A percentile compares a stretch with the other conserved stretches of the same genome.
Conservation (phyloP, 2,797 vertebrate genomes). For the Acanthurus lineatus region DNA sequence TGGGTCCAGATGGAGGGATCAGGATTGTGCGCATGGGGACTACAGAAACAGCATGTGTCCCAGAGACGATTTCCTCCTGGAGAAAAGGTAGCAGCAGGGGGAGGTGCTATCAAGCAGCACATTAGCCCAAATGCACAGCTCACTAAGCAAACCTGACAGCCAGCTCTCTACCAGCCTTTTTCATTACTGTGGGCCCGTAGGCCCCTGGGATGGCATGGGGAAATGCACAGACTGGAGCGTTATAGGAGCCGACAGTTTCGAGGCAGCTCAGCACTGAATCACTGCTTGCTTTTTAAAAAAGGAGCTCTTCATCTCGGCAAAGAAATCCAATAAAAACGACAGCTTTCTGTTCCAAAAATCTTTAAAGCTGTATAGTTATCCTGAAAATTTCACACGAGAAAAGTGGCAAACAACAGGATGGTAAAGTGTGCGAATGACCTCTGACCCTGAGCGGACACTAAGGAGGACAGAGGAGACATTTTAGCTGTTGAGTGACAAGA, state of each 20-base stretch:
- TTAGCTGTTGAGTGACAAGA: constrained; percentile 60
- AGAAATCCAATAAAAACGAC: constrained; percentile 59
- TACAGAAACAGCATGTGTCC: constrained; percentile 81
- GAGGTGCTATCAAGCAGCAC: constrained; percentile 83
- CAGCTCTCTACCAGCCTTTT: constrained; percentile 83
- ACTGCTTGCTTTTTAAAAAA: constrained; percentile 77
- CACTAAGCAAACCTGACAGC: constrained; percentile 85
- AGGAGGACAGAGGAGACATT: constrained; percentile 48
- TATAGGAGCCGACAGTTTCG: constrained; percentile 83
- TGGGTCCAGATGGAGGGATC: constrained; percentile 75
- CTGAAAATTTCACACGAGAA: constrained; percentile 31
- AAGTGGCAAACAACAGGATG: constrained; percentile 16
- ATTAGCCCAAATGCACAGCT: constrained; percentile 82
- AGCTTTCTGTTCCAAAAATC: constrained; percentile 61
- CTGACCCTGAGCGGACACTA: constrained; percentile 49
- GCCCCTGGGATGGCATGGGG: constrained; percentile 81
- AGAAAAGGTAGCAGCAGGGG: constrained; percentile 82
- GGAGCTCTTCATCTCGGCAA: constrained; percentile 52
- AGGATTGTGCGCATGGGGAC: constrained; percentile 66
- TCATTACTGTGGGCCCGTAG: constrained; percentile 81
- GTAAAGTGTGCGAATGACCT: constrained; percentile 43
- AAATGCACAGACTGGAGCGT: constrained; percentile 78
- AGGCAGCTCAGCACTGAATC: constrained; percentile 80
- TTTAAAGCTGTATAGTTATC: constrained; percentile 30
- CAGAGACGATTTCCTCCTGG: constrained; percentile 80